Base-by-base conservation (phyloP, 2,888 invertebrate genomes). In the Hesperia comma region DNA sequence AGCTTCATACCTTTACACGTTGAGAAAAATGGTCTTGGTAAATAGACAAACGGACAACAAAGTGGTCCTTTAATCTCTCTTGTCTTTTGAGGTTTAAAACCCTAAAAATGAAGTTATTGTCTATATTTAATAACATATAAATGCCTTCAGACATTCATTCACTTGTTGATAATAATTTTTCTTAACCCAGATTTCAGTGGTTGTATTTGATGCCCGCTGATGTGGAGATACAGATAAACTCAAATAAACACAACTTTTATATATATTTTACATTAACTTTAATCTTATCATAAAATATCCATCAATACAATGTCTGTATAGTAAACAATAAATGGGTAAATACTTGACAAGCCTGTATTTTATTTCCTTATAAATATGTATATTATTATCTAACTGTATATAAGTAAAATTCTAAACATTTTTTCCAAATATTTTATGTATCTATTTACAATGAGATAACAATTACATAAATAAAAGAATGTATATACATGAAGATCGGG, bases 201-300 rank as follows among this genome's bases (percentile, higher is more conserved):
- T 97, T 69, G 97, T 97, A 7, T 97, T 97, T 80, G 97, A 97
- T 92, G 97, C 97, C 10, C 94, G 95, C 63, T 95, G 84, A 93
- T 66, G 71, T 67, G 73, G 73, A 72, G 70, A 69, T 33, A 37
- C 37, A 71, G 51, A 57, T 37, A 68, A 55, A 69, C 41, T 63
- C 63, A 73, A 72, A 70, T 60, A 72, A 73, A 69, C 69, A 71
- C 55, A 61, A 68, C 64, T 57, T 68, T 37, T 26, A 26, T 57
- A 51, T 67, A 72, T 61, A 68, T 72, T 74, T 77, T 78, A 77
- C 74, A 76, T 77, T 78, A 74, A 78, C 75, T 80, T 79, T 78
- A 79, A 77, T 77, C 77, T 77, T 81, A 80, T 68, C 71, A 78
- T 77, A 79, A 80, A 79, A 81, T 81, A 78, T 79, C 74, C 76